These are phyloP conservation scores for Macrophya annulata DNA, from an alignment of 2,888 invertebrate species.

Conservation along the genomic window DNA sequence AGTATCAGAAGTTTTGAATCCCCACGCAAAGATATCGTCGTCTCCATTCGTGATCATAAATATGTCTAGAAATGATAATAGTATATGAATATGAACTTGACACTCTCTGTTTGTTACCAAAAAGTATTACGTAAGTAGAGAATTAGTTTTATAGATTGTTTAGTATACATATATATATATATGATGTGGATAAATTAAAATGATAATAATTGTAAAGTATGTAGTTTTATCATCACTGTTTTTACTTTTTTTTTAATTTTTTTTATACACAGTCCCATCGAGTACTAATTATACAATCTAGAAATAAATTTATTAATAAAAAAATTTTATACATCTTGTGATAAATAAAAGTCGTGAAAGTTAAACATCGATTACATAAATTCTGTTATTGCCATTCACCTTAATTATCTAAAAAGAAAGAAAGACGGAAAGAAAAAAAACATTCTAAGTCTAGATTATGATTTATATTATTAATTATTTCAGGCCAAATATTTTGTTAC, in stretches of 20 bases:
- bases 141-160: constrained; percentile 21
- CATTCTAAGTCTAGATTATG: background rate
- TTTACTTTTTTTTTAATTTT: background rate
- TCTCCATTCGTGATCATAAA: background rate
- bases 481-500: background rate
- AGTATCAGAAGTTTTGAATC: background rate
- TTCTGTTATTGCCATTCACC: background rate
- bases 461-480: background rate
- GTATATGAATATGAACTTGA: no score
- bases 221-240: background rate
- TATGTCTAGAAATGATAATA: background rate
- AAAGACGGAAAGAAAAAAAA: background rate
- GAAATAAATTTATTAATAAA: background rate
- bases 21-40: background rate
- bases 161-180: background rate
- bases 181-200: background rate
- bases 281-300: background rate
- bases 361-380: background rate
- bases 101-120: constrained; percentile 32
- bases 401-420: background rate
- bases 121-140: constrained; percentile 34
- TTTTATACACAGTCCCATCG: background rate
- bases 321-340: background rate
- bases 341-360: background rate
- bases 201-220: background rate